Percentiles rank a stretch among this genome's conserved stretches.
phyloP scores from a whole-genome alignment of 2,113 vertebrate genomes.

The Xenopus laevis region DNA sequence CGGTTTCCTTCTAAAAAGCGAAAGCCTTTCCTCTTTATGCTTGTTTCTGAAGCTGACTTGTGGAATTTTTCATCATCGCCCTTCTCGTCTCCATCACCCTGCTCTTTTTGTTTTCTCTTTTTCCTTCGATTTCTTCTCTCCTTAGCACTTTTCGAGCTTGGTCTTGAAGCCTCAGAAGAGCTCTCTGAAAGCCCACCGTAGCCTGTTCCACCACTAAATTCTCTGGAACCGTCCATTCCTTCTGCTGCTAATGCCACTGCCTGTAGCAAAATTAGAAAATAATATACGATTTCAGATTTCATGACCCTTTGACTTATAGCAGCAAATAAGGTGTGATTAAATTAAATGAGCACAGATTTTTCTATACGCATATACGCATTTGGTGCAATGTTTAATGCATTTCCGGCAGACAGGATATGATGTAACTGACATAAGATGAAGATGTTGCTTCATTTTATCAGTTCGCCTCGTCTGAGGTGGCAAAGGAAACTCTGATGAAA shows the following conservation, averaged over 20 bases:
- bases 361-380: too few relatives aligned
- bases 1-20: conserved; percentile 77
- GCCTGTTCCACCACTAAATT: conserved; percentile 69
- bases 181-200: conserved; percentile 76
- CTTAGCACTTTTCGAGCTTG: conserved; percentile 96
- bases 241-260: conserved; percentile 72
- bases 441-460: too few relatives aligned
- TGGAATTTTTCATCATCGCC: conserved; percentile 66
- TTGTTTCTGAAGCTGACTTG: conserved; percentile 82
- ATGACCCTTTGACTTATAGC: too few relatives aligned
- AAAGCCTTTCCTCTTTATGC: conserved; percentile 72
- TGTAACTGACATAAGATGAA: too few relatives aligned
- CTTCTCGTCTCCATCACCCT: conserved; percentile 68
- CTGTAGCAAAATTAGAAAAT: conserved; percentile 42
- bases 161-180: conserved; percentile 86
- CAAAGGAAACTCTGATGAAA: too few relatives aligned
- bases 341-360: too few relatives aligned
- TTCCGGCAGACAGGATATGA: too few relatives aligned
- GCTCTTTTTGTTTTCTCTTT: conserved; percentile 79
- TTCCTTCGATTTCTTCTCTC: conserved; percentile 87
- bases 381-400: too few relatives aligned
- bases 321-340: too few relatives aligned
- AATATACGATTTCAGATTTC: neutral
- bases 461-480: too few relatives aligned
- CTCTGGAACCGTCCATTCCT: conserved; percentile 69